A percentile compares a stretch with the other conserved stretches of the same genome.
Conservation (phyloP, 2,797 vertebrate species). For the Spinus olivaceus region DNA sequence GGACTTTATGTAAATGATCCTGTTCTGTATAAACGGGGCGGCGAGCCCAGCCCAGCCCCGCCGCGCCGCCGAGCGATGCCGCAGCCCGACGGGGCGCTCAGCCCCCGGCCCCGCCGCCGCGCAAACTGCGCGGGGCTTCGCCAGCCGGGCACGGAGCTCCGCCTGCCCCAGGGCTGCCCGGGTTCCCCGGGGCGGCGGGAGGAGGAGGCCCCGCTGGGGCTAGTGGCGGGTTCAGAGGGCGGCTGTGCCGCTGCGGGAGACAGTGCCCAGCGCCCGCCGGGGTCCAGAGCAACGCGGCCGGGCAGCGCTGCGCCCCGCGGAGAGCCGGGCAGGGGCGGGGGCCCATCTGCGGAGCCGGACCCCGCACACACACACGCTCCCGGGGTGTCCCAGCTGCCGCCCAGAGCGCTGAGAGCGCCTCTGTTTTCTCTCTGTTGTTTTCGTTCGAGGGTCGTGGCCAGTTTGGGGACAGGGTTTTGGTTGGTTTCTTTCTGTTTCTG, state of each 20-base stretch:
- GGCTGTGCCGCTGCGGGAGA: not conserved
- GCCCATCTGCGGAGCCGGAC: not conserved
- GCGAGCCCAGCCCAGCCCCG: constrained; percentile 80
- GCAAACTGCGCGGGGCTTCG: not conserved
- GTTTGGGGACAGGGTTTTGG: not conserved
- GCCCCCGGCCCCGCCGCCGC: constrained; percentile 80
- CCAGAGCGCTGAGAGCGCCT: not conserved
- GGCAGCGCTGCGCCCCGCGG: not conserved
- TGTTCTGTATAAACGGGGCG: constrained; percentile 97
- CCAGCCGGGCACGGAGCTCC: not conserved
- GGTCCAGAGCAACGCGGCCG: not conserved
- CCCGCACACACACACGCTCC: not conserved
- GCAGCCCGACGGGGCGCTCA: constrained; percentile 85
- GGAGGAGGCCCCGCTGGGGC: not conserved
- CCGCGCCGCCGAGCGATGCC: constrained; percentile 88
- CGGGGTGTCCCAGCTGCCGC: not conserved
- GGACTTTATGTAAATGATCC: constrained; percentile 99
- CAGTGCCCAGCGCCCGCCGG: not conserved
- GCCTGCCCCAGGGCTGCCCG: not conserved
- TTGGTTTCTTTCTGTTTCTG: not conserved
- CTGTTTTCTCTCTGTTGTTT: not conserved
- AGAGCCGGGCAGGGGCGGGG: not conserved
- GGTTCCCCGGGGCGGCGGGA: too few relatives aligned
- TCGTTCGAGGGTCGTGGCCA: not conserved
- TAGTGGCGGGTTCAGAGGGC: not conserved